Evolutionary conservation across 1,140 invertebrate species (phyloP).

Genomic region (Cydia splendana): DNA sequence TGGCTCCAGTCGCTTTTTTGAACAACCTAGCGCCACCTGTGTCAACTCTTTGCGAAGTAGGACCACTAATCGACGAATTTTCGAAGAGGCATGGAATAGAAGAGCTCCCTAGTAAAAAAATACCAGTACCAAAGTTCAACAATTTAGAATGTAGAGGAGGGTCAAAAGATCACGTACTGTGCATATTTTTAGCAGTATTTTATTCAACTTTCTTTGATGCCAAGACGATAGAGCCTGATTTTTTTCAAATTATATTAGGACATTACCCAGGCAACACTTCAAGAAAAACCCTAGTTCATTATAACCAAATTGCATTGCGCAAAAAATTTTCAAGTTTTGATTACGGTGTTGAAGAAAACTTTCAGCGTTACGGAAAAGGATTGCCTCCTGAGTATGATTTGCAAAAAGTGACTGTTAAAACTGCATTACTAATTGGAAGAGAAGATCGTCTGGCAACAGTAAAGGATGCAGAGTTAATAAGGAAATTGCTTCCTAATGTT

Average conservation of each 20-base stretch:
- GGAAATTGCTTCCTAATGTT: slow-evolving; percentile 2
- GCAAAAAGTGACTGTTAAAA: slow-evolving; percentile 1
- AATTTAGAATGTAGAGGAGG: slow-evolving; percentile 3
- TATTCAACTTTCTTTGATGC: neutral
- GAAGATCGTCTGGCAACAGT: slow-evolving; percentile 6
- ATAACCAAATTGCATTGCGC: slow-evolving; percentile 9
- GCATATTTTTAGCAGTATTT: neutral
- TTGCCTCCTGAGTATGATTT: slow-evolving; percentile 23
- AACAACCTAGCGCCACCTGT: slow-evolving; percentile 53
- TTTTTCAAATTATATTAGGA: slow-evolving; percentile 2
- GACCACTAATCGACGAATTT: slow-evolving; percentile 10
- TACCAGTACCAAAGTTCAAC: neutral
- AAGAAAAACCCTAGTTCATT: slow-evolving; percentile 12
- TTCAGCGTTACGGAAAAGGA: neutral
- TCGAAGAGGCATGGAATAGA: neutral
- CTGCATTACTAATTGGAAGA: slow-evolving; percentile 13
- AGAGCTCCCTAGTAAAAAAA: slow-evolving; percentile 24
- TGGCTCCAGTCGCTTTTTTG: slow-evolving; percentile 82
- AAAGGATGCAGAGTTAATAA: neutral
- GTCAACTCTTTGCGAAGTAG: neutral
- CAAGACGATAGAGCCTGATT: slow-evolving; percentile 16
- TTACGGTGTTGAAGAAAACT: neutral
- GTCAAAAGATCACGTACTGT: neutral
- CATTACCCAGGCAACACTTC: slow-evolving; percentile 15
- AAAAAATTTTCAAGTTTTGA: slow-evolving; percentile 2